Evolutionary conservation across 2,888 invertebrate species (phyloP).

Genomic region (Epiperipatus broadwayi): DNA sequence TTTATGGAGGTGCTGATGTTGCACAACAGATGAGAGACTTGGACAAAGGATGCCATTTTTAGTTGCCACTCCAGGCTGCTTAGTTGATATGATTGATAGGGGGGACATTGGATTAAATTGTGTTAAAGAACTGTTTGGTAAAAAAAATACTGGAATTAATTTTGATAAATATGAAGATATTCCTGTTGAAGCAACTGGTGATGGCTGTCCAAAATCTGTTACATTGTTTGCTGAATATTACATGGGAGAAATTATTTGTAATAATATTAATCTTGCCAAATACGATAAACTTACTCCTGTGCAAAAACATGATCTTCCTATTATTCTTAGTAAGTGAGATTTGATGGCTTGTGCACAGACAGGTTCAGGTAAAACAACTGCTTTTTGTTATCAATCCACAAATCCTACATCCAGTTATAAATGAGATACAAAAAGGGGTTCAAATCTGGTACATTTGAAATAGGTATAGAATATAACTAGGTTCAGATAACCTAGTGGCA

Average conservation of each 20-base stretch:
- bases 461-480: no score
- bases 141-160: slow-evolving; percentile 82
- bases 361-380: slow-evolving; percentile 85
- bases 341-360: slow-evolving; percentile 62
- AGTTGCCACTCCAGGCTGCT: slow-evolving; percentile 93
- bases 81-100: slow-evolving; percentile 88
- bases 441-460: no score
- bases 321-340: slow-evolving; percentile 75
- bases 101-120: slow-evolving; percentile 78
- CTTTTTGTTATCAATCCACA: no score
- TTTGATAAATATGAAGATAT: slow-evolving; percentile 99
- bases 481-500: no score
- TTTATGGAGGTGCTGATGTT: slow-evolving; percentile 89
- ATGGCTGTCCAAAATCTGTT: slow-evolving; percentile 51
- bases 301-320: slow-evolving; percentile 97
- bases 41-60: slow-evolving; percentile 91
- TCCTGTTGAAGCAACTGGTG: slow-evolving; percentile 97
- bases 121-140: slow-evolving; percentile 27
- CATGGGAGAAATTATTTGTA: slow-evolving; percentile 83
- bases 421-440: no score
- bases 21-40: slow-evolving; percentile 76
- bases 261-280: slow-evolving; percentile 64
- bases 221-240: slow-evolving; percentile 73
- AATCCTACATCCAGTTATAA: no score
- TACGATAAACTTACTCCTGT: slow-evolving; percentile 88